Evolutionary conservation across 2,113 vertebrate genomes (phyloP), one percentile per base, ranked within the genome.

Genomic region (Gymnocephalus cernua): DNA sequence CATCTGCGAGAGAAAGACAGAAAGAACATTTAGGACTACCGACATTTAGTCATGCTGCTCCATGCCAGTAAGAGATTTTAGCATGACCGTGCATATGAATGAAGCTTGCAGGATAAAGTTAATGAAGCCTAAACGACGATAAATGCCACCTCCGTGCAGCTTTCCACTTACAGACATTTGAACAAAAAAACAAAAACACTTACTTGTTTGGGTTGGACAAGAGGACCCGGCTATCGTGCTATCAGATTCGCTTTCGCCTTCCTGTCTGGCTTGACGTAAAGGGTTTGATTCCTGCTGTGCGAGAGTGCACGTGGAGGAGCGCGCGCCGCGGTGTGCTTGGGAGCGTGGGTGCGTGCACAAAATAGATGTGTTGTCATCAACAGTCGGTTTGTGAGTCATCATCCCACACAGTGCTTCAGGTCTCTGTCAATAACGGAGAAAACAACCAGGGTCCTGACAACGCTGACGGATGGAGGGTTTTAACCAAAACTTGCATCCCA

Each of bases 281-380:
- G n/a, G 84, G 82, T 86, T 80, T 84, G 81, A 80, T 81, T 83
- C 66, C 68, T 25, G 70, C 80, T 76, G 71, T 83, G 57, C 35
- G 85, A 48, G 87, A 29, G 86, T 77, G 88, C 77, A 77, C 78
- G 83, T 79, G 63, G 47, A 65, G 76, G 71, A 74, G 87, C 65
- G 89, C 88, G 90, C 87, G 62, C 35, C 68, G 61, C 58, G 27
- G 25, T 77, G 80, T 45, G 74, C 67, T 67, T 47, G 85, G 45
- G 78, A 76, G 80, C 88, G 86, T 85, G 90, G 82, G 86, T 80
- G 89, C 89, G 89, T 85, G 86, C 61, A 67, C 75, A 76, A 74
- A 73, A 82, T 41, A 41, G 38, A 41, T 81, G 71, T 77, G 83
- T 71, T 77, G 87, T 89, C 80, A 70, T 72, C 74, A 78, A 67